Evolutionary conservation across 2,113 vertebrate genomes (phyloP).

Genomic region (Peromyscus maniculatus): DNA sequence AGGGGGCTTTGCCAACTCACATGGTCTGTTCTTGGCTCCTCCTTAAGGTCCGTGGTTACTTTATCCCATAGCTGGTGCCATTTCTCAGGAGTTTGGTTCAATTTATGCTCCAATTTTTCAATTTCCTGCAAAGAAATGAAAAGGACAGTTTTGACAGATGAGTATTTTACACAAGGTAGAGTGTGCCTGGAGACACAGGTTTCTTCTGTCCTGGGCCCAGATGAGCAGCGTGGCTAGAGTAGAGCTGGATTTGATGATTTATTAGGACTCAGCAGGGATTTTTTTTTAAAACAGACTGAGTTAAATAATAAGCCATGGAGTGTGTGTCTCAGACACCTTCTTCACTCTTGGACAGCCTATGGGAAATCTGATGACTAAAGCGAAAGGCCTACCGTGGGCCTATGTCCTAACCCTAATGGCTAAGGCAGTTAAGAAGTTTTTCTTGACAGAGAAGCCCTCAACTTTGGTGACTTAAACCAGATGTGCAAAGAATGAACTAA

Average conservation of each 20-base stretch:
- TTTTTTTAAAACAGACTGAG: background rate
- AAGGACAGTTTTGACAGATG: slow-evolving; percentile 67
- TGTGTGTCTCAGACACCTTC: slow-evolving; percentile 39
- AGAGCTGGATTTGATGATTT: slow-evolving; percentile 50
- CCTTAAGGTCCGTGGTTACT: slow-evolving; percentile 92
- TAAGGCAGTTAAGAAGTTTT: slow-evolving; percentile 45
- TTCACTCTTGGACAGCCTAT: background rate
- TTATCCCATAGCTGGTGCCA: slow-evolving; percentile 96
- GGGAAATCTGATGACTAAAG: slow-evolving; percentile 57
- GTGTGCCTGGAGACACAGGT: slow-evolving; percentile 60
- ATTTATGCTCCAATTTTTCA: slow-evolving; percentile 93
- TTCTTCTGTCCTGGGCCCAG: slow-evolving; percentile 50
- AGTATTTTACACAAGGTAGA: slow-evolving; percentile 44
- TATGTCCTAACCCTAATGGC: slow-evolving; percentile 11
- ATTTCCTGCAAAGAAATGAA: slow-evolving; percentile 92
- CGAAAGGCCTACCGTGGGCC: slow-evolving; percentile 31
- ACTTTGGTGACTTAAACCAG: slow-evolving; percentile 64
- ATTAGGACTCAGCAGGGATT: background rate
- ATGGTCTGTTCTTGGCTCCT: slow-evolving; percentile 93
- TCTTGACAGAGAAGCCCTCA: slow-evolving; percentile 51
- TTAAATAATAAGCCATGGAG: slow-evolving; percentile 29
- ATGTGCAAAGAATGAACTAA: slow-evolving; percentile 60
- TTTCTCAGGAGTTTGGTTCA: slow-evolving; percentile 94
- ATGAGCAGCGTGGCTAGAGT: slow-evolving; percentile 58
- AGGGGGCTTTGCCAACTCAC: slow-evolving; percentile 86